Conservation (phyloP, 2,888 invertebrate species). For the Conomelus anceps region DNA sequence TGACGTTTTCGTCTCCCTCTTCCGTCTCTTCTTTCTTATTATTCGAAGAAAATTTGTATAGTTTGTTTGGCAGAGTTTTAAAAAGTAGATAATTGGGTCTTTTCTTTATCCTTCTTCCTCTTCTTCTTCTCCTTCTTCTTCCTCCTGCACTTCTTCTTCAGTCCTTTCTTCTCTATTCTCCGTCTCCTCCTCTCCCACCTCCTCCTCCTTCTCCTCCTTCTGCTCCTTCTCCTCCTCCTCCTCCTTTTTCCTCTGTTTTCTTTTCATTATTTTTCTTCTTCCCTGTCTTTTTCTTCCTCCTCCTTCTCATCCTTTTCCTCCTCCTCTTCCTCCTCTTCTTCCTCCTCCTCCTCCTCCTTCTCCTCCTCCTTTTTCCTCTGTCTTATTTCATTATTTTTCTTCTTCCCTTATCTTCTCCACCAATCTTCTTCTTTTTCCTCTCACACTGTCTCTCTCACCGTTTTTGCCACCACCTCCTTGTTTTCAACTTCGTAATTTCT, state of each 20-base stretch:
- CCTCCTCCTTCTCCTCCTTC: conserved; percentile 18
- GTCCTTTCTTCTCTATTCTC: too few species aligned
- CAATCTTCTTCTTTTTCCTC: neutral
- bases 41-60: too few species aligned
- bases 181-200: too few species aligned
- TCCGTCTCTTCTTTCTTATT: too few species aligned
- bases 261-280: neutral
- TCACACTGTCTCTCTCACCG: neutral
- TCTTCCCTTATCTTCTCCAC: neutral
- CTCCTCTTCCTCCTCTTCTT: neutral
- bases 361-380: neutral
- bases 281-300: neutral
- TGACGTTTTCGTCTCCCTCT: too few species aligned
- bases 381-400: neutral
- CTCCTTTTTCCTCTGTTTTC: neutral
- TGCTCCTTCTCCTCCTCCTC: neutral
- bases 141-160: too few species aligned
- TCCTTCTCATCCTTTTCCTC: neutral
- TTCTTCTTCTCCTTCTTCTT: too few species aligned
- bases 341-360: neutral
- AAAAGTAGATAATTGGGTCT: too few species aligned
- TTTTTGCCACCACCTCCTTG: too few species aligned
- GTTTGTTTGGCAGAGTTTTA: too few species aligned
- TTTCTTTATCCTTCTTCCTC: too few species aligned
- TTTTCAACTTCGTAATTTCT: too few species aligned